A percentile compares a stretch with the other conserved stretches of the same genome.
Conservation (phyloP, 2,113 vertebrate species). For the Sapajus apella region DNA sequence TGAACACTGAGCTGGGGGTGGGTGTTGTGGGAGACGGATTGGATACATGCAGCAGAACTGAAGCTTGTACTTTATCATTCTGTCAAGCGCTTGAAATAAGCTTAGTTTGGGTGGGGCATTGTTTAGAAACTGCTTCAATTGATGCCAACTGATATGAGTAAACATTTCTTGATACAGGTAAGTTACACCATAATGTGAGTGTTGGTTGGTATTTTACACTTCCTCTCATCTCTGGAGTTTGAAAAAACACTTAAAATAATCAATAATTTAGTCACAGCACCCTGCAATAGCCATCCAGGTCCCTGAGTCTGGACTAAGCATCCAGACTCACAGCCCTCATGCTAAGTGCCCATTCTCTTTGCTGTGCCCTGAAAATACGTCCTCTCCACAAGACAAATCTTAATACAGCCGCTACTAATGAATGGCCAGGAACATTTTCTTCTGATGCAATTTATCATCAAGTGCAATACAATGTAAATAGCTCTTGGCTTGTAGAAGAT, state of each 20-base stretch:
- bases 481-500: neutral
- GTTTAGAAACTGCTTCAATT: neutral
- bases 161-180: conserved; percentile 39
- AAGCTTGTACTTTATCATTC: neutral
- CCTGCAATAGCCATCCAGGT: neutral
- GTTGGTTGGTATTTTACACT: neutral
- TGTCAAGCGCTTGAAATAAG: neutral
- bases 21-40: neutral
- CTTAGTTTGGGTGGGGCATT: neutral
- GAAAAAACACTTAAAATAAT: conserved; percentile 44
- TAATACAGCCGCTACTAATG: neutral
- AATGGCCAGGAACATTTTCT: neutral
- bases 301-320: neutral
- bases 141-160: neutral
- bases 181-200: neutral
- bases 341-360: no score
- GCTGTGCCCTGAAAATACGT: neutral
- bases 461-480: neutral
- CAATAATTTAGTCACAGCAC: neutral
- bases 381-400: neutral
- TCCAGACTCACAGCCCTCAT: neutral
- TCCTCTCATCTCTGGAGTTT: neutral
- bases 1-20: neutral
- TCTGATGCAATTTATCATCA: neutral
- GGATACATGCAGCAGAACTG: neutral